These are phyloP conservation scores for Papilio helenus DNA, from an alignment of 1,140 invertebrate species.

Conservation along the genomic window DNA sequence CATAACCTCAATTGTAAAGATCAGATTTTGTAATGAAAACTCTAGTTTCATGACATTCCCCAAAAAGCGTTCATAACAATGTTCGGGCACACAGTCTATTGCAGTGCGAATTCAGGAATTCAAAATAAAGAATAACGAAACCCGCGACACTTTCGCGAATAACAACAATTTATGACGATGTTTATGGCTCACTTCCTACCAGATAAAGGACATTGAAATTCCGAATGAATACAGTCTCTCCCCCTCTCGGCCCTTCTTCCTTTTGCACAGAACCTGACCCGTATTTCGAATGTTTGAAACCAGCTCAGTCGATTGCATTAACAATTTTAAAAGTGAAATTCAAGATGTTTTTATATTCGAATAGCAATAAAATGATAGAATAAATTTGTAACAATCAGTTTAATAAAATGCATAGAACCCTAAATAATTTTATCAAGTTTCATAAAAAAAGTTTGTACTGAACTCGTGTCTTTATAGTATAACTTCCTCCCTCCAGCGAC, in stretches of 20 bases:
- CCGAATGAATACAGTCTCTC: conserved; percentile 56
- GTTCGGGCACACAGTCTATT: conserved; percentile 1
- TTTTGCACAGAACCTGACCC: conserved; percentile 31
- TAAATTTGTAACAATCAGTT: too few species aligned
- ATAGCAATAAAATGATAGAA: background rate
- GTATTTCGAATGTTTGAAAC: conserved; percentile 34
- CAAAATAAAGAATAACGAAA: conserved; percentile 43
- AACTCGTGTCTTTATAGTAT: conserved; percentile 28
- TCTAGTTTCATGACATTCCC: background rate
- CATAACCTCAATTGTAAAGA: background rate
- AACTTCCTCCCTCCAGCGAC: conserved; percentile 33
- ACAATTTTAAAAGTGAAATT: background rate
- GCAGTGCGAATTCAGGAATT: conserved; percentile 36
- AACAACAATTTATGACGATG: conserved; percentile 69
- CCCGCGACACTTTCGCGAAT: conserved; percentile 53
- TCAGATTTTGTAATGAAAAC: background rate
- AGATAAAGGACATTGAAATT: conserved; percentile 70
- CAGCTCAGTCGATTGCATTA: conserved; percentile 14
- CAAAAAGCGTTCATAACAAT: background rate
- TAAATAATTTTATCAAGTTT: background rate
- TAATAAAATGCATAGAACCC: background rate
- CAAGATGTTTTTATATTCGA: background rate
- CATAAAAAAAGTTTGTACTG: background rate
- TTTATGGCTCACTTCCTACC: conserved; percentile 60
- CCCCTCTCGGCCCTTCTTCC: conserved; percentile 29